Evolutionary conservation across 1,140 invertebrate genomes (phyloP).

Genomic region (Drosophila tsacasi): DNA sequence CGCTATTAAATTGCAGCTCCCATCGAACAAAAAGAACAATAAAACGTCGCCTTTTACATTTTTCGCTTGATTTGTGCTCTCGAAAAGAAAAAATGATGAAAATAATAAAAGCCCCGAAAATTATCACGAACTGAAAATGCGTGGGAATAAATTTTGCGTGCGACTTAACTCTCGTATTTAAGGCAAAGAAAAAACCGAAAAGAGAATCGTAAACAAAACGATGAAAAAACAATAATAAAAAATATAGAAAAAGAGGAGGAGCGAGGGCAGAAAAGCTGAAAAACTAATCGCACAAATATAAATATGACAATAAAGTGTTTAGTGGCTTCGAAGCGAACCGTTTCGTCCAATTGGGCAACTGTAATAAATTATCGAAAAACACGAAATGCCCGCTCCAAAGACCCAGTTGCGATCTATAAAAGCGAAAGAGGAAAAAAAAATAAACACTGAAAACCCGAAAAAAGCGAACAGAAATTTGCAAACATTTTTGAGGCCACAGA

Average conservation of each 20-base stretch:
- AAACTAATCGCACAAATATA: constrained; percentile 72
- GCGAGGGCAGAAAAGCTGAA: constrained; percentile 59
- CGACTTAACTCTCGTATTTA: constrained; percentile 53
- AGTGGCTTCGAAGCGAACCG: constrained; percentile 40
- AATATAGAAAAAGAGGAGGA: constrained; percentile 9
- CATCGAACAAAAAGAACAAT: constrained; percentile 41
- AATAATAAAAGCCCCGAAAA: constrained; percentile 48
- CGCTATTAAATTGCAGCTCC: constrained; percentile 15
- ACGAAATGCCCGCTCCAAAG: constrained; percentile 72
- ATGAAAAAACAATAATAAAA: constrained; percentile 25
- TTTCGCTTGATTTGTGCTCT: constrained; percentile 51
- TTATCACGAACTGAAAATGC: constrained; percentile 78
- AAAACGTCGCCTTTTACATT: constrained; percentile 42
- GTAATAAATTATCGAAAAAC: constrained; percentile 84
- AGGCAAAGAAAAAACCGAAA: constrained; percentile 34
- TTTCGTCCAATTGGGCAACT: constrained; percentile 74
- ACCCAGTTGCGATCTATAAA: constrained; percentile 74
- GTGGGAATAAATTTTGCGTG: constrained; percentile 80
- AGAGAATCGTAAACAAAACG: constrained; percentile 54
- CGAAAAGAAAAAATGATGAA: constrained; percentile 34
- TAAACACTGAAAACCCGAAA: constrained; percentile 20
- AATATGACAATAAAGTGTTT: constrained; percentile 78
- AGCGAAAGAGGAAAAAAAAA: constrained; percentile 30
- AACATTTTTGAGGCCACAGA: constrained; percentile 67
- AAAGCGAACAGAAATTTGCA: constrained; percentile 42